Base-by-base conservation (phyloP, 2,113 vertebrate species). In the Prietella phreatophila region DNA sequence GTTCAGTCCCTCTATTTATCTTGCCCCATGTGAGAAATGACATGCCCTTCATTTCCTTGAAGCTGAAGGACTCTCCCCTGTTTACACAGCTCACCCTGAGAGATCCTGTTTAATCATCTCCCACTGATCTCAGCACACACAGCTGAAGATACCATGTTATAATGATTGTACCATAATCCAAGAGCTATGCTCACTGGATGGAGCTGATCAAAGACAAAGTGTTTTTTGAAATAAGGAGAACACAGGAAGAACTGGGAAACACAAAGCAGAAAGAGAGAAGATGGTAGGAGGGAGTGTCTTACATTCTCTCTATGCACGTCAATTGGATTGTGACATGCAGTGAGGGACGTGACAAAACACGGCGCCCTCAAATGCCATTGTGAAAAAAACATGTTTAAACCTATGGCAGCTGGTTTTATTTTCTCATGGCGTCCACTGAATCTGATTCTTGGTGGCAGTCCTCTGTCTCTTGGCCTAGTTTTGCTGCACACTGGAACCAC, bases 151-250 rank as follows among this genome's bases (percentile, higher is more conserved):
- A 84, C 27, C 65, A 53, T 55, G 67, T 33, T 83, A 82, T 91
- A 88, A 88, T 86, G 84, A 89, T 88, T 78, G 36, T 69, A 83
- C 20, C 33, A 75, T 84, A 87, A 88, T 89, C 85, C 33, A 84
- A n/a, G 71, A 30, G 87, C 53, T 60, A 71, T 58, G 27, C 71
- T 88, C 81, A 33, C 88, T 56, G 61, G 75, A 75, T 82, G 73
- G 83, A 60, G 69, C 76, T 90, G 89, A 91, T 92, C 91, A 92
- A 92, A 92, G 90, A 82, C 86, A 75, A 67, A 65, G 82, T 71
- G 55, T 86, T 88, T 67, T 85, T 88, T 89, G 50, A 87, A 87
- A 87, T 83, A 69, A 79, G 25, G 69, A 88, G 82, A 84, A 87
- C 67, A 79, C 33, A 86, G 56, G 25, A 71, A 87, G 60, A 80